Base-by-base conservation (phyloP, 2,797 vertebrate genomes). In the Acridotheres tristis region DNA sequence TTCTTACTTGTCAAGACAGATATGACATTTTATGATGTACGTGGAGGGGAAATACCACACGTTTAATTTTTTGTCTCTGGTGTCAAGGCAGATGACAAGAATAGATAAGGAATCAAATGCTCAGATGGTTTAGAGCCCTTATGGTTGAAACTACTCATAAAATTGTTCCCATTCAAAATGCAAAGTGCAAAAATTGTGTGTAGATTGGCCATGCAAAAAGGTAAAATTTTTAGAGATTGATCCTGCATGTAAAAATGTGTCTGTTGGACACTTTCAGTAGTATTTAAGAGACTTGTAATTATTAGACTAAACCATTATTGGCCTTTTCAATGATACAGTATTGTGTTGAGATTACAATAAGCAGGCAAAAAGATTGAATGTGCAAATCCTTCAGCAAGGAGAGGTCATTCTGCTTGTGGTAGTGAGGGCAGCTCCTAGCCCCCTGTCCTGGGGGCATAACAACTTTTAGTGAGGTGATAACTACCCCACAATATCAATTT, bases 51-150 rank as follows among this genome's bases (percentile, higher is more conserved):
- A 40, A 86, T 55, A 38, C 10, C 43, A 75, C n/a, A 75, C 17
- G 22, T 78, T 78, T 88, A 77, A 72, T 54, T 83, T 92, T 76
- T 81, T 88, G 25, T 78, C 51, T 66, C 69, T 75, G 13, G 6
- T 80, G 20, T 85, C 69, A 77, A 89, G 42, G 34, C n/a, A 59
- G 51, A 50, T 34, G 51, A 62, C n/a, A 72, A 71, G 42, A 91
- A 86, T 20, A 84, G n/a, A 34, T 84, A 65, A 83, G 40, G 43
- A 86, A 47, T 54, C 69, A 58, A 83, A 90, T 65, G 27, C 20
- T 91, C 47, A 62, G 29, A 38, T 54, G n/a, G 22, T 79, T 89
- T 87, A 67, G 50, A 81, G 30, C 47, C 50, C 11, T 48, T 45
- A 65, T 34, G 54, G 42, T 20, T 53, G 34, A 88, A 89, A 81